Evolutionary conservation across 2,888 invertebrate genomes (phyloP).

Genomic region (Acleris literana): DNA sequence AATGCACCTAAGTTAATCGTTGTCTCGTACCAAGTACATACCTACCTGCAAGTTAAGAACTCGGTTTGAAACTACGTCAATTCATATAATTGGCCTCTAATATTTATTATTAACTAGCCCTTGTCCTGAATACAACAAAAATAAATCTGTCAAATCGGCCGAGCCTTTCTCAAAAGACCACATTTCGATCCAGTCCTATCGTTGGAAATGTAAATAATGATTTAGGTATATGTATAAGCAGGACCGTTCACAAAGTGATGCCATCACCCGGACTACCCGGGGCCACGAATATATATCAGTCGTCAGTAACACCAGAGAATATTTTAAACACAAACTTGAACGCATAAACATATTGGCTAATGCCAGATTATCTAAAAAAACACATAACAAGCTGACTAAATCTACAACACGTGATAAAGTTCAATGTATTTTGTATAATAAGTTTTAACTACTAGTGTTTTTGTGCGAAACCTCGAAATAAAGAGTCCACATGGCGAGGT

Average conservation of each 20-base stretch:
- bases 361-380: constrained; percentile 39
- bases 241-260: background rate
- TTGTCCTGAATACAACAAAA: too few relatives aligned
- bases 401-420: constrained; percentile 56
- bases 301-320: constrained; percentile 8
- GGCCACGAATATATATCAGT: background rate
- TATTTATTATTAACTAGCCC: too few relatives aligned
- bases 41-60: too few relatives aligned
- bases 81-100: too few relatives aligned
- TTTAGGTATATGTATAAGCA: background rate
- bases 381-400: constrained; percentile 50
- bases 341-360: constrained; percentile 35
- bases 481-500: constrained; percentile 50
- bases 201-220: background rate
- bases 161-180: too few relatives aligned
- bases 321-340: constrained; percentile 10
- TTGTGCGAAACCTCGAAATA: constrained; percentile 49
- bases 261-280: background rate
- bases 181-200: too few relatives aligned
- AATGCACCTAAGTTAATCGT: too few relatives aligned
- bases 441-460: constrained; percentile 51
- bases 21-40: too few relatives aligned
- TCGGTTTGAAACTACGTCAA: too few relatives aligned
- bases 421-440: constrained; percentile 49
- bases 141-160: too few relatives aligned